phyloP scores from a whole-genome alignment of 1,140 invertebrate species.

The Ectropis grisescens region DNA sequence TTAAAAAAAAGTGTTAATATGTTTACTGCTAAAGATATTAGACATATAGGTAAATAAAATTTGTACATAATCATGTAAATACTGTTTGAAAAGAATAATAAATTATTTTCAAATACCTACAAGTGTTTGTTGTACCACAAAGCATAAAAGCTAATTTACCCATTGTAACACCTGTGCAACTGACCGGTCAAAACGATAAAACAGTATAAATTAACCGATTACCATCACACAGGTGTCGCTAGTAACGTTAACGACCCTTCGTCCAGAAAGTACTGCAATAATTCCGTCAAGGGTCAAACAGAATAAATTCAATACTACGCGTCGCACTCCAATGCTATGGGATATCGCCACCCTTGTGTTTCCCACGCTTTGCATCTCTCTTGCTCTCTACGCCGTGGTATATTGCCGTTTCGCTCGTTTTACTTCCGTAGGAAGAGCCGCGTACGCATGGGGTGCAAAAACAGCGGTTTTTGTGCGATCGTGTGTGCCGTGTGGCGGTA shows the following conservation, averaged over 20 bases:
- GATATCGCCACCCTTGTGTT: constrained; percentile 58
- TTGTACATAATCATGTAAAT: too few relatives aligned
- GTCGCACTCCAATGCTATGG: constrained; percentile 50
- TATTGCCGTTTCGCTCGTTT: constrained; percentile 16
- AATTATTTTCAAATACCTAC: too few relatives aligned
- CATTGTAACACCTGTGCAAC: too few relatives aligned
- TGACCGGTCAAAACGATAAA: too few relatives aligned
- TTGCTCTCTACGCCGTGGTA: too few relatives aligned
- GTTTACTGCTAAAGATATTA: too few relatives aligned
- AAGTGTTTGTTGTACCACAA: too few relatives aligned
- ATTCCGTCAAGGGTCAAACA: neutral
- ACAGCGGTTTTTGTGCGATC: constrained; percentile 40
- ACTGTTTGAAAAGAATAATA: too few relatives aligned
- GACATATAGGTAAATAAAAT: too few relatives aligned
- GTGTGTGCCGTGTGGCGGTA: constrained; percentile 47
- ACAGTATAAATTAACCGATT: constrained; percentile 10
- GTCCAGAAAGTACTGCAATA: neutral
- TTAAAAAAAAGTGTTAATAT: too few relatives aligned
- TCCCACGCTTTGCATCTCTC: constrained; percentile 46
- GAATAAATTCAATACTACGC: constrained; percentile 14
- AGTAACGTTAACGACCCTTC: constrained; percentile 4
- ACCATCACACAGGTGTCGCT: constrained; percentile 28
- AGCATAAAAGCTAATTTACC: too few relatives aligned
- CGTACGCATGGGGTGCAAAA: constrained; percentile 53
- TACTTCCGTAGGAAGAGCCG: constrained; percentile 60